Evolutionary conservation across 2,888 invertebrate species (phyloP), one percentile per base, ranked within the genome.

Genomic region (Beris chalybata): DNA sequence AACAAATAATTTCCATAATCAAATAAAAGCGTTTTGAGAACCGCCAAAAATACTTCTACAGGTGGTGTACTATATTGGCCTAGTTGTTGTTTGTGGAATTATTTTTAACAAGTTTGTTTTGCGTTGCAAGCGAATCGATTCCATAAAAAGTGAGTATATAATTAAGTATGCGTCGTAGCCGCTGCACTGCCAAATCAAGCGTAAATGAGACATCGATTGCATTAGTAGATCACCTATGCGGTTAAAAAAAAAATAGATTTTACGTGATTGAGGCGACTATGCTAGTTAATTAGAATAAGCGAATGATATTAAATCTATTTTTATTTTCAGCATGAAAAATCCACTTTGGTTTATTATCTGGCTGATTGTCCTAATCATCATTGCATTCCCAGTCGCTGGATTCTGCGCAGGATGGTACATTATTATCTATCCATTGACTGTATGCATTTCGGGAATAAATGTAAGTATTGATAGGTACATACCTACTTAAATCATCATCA

Each of bases 341-440:
- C 81, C 87, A 61, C 64, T 89, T 12, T 88, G 85, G 80, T 86
- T 87, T 59, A 78, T 91, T 64, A 79, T 91, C 71, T 91, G 91
- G 91, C 81, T 90, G 2, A 70, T 91, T 45, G 82, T 91, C 70
- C 82, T 91, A 65, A 85, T 90, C 73, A 84, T 90, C 71, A 76
- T 91, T 53, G 83, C 86, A 15, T 87, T 90, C 74, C 85, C 85
- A 80, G 79, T 90, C 53, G 90, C 90, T 11, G 84, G 83, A 56
- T 79, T 91, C 70, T 88, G 89, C 71, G 87, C 89, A 2, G 84
- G 85, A 67, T 79, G 87, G 73, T 91, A 91, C 79, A 88, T 91
- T 66, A 72, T 90, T 32, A 69, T 89, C 4, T 83, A 88, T 70
- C 86, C 88, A 6, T 82, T 91, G 66, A 87, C 87, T 65, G 89